Percentiles rank a stretch among this genome's conserved stretches.
These are phyloP conservation scores for Grallaria varia DNA, from an alignment of 2,113 vertebrate genomes.

Conservation along the genomic window DNA sequence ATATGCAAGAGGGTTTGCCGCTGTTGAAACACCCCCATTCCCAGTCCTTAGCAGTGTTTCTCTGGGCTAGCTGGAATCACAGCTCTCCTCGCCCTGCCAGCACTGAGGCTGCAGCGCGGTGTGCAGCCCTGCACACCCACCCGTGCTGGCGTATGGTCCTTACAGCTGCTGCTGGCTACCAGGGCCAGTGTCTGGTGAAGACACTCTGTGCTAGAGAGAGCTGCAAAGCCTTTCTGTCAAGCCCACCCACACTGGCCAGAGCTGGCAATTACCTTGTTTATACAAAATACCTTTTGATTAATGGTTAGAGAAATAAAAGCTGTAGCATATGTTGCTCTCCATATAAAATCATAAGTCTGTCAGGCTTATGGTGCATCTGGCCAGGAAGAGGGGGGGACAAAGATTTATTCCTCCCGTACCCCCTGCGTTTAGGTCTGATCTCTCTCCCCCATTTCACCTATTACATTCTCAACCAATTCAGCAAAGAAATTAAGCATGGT, in stretches of 20 bases:
- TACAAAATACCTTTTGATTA: conserved; percentile 63
- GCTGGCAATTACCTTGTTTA: conserved; percentile 17
- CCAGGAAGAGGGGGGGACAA: not conserved
- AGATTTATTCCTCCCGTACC: conserved; percentile 31
- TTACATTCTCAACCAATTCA: not conserved
- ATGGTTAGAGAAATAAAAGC: conserved; percentile 45
- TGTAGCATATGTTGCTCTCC: conserved; percentile 13
- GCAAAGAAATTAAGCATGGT: not conserved
- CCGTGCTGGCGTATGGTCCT: not conserved
- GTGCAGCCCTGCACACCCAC: not conserved
- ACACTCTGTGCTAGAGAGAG: not conserved
- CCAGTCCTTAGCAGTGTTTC: not conserved
- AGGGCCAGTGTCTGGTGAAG: not conserved
- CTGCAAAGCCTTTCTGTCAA: conserved; percentile 33
- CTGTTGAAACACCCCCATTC: not conserved
- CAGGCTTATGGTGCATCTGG: conserved; percentile 14
- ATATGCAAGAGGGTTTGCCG: not conserved
- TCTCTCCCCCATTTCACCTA: not conserved
- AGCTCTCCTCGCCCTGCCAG: not conserved
- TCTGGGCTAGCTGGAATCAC: not conserved
- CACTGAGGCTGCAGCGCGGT: rapidly evolving
- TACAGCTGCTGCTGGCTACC: conserved; percentile 8
- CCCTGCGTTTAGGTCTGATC: not conserved
- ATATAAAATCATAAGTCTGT: conserved; percentile 41
- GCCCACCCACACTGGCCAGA: conserved; percentile 38